These are phyloP conservation scores for Lepidonotus clava DNA, from an alignment of 2,888 invertebrate species.

Conservation along the genomic window DNA sequence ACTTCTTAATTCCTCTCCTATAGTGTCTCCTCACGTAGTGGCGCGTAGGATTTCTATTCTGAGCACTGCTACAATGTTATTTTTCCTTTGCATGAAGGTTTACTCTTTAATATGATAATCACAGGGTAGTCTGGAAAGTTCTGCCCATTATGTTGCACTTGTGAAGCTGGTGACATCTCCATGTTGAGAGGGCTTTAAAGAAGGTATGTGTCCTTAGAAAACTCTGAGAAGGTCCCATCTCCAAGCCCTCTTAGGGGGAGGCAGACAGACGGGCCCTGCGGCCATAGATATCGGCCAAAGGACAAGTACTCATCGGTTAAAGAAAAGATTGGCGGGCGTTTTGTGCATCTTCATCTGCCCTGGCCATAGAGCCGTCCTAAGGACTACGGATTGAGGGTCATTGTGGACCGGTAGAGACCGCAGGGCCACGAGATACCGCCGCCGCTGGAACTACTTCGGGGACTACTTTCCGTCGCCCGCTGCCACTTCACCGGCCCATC, in stretches of 20 bases:
- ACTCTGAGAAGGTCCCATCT: background rate
- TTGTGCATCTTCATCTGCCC: background rate
- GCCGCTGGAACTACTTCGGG: background rate
- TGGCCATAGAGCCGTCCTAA: too few relatives aligned
- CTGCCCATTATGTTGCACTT: too few relatives aligned
- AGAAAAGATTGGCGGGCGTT: background rate
- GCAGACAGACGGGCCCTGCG: background rate
- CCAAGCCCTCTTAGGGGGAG: background rate
- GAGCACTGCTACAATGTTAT: background rate
- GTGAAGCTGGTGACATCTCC: too few relatives aligned
- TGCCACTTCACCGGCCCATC: constrained; percentile 35
- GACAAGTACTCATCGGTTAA: constrained; percentile 37
- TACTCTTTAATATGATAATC: too few relatives aligned
- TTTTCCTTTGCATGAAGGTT: background rate
- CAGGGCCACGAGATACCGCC: background rate
- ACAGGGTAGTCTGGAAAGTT: too few relatives aligned
- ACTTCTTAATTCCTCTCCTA: background rate
- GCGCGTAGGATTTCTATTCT: too few relatives aligned
- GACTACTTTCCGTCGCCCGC: constrained; percentile 44
- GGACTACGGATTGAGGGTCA: constrained; percentile 22
- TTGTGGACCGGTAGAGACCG: background rate
- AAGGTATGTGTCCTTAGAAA: constrained; percentile 18
- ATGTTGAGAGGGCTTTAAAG: background rate
- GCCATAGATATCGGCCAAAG: constrained; percentile 19
- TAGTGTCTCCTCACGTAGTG: background rate